Conservation (phyloP, 1,140 invertebrate genomes). For the Thalassaphorura encarpata region DNA sequence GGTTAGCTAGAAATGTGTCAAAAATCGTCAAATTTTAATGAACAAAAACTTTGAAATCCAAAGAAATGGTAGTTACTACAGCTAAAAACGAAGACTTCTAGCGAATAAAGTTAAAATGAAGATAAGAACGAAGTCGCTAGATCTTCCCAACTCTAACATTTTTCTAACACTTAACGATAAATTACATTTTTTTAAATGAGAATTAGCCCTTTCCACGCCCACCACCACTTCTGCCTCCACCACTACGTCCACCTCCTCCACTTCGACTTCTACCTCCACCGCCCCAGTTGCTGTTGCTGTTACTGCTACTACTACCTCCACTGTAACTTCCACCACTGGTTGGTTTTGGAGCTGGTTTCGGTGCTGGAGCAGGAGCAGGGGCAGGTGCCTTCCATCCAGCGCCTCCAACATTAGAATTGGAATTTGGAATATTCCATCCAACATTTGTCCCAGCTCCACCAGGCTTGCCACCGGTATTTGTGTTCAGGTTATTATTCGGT, state of each 20-base stretch:
- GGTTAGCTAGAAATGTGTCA: too few species aligned
- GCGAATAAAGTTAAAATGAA: too few species aligned
- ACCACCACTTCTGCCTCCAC: conserved; percentile 17
- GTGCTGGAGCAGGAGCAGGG: background rate
- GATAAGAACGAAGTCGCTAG: too few species aligned
- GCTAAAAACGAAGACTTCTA: too few species aligned
- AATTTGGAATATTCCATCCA: conserved; percentile 23
- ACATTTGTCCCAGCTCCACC: conserved; percentile 9
- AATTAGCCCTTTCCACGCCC: conserved; percentile 20
- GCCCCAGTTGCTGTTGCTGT: background rate
- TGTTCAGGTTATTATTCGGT: conserved; percentile 9
- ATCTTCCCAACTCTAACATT: too few species aligned
- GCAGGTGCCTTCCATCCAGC: conserved; percentile 10
- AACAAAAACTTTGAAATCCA: too few species aligned
- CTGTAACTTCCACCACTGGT: background rate
- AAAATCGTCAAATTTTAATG: too few species aligned
- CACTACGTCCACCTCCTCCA: background rate
- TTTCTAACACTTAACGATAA: too few species aligned
- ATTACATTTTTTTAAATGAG: too few species aligned
- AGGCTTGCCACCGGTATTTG: background rate
- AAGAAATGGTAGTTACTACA: too few species aligned
- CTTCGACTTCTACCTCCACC: background rate
- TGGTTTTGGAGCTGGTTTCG: background rate
- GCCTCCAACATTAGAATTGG: background rate
- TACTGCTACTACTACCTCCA: background rate